These are phyloP conservation scores for Trachelus stipa DNA, from an alignment of 2,888 invertebrate species.

Conservation along the genomic window DNA sequence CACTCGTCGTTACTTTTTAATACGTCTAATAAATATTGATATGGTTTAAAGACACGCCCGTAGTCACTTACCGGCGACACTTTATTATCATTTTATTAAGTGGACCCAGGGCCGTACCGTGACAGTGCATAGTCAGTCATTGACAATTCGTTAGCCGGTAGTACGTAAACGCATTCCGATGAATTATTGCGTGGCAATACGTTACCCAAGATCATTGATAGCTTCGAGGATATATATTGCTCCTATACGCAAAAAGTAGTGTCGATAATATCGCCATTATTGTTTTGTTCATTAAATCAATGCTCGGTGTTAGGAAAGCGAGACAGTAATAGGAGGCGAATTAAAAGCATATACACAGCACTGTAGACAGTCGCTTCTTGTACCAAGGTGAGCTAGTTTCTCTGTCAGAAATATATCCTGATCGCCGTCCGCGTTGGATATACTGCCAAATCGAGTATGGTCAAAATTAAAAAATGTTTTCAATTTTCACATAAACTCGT, in stretches of 20 bases:
- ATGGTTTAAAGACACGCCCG: neutral
- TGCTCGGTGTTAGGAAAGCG: neutral
- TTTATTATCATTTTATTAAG: neutral
- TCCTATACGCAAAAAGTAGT: neutral
- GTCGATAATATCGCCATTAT: conserved; percentile 8
- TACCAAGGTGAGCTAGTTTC: neutral
- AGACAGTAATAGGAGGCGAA: neutral
- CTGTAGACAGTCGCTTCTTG: neutral
- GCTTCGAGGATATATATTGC: conserved; percentile 2
- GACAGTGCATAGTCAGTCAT: neutral
- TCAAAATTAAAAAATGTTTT: neutral
- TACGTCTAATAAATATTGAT: neutral
- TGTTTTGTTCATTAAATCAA: conserved; percentile 14
- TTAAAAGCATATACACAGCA: neutral
- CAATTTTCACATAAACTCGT: too few species aligned
- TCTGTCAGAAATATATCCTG: neutral
- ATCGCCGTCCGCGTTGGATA: neutral
- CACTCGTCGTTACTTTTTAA: neutral
- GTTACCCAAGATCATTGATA: conserved; percentile 1
- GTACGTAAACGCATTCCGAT: neutral
- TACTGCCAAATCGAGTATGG: neutral
- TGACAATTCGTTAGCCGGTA: neutral
- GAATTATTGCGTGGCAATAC: neutral
- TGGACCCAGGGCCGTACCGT: neutral
- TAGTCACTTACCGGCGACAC: neutral